These are phyloP conservation scores for Phenganax subtilis DNA, from an alignment of 92 coral and sea anemone genomes.

Conservation along the genomic window DNA sequence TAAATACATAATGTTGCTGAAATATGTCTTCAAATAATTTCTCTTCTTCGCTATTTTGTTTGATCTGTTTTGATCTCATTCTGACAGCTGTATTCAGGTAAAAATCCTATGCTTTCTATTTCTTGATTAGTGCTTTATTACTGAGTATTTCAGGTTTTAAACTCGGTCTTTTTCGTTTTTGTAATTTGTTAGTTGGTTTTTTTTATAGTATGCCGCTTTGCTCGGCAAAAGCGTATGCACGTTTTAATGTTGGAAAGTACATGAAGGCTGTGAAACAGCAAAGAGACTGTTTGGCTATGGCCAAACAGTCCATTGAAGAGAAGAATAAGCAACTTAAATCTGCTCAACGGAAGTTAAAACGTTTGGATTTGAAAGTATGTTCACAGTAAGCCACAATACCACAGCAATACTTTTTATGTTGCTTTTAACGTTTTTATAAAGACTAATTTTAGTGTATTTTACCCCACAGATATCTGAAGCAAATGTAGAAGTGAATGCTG, in stretches of 20 bases:
- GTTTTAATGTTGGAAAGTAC: constrained; percentile 2
- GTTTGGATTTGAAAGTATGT: neutral
- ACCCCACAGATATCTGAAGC: too few relatives aligned
- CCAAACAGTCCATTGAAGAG: neutral
- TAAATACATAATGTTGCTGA: neutral
- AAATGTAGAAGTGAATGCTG: constrained; percentile 32
- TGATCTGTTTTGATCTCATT: neutral
- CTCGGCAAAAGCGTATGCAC: neutral
- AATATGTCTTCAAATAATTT: constrained; percentile 6
- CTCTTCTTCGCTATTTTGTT: neutral
- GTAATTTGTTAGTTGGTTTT: neutral
- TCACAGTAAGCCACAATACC: too few relatives aligned
- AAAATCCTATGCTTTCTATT: neutral
- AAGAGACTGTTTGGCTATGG: constrained; percentile 3
- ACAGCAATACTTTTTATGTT: neutral
- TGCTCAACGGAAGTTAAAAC: neutral
- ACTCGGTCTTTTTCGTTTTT: neutral
- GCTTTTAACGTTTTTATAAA: neutral
- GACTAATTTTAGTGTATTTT: neutral
- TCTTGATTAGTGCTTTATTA: neutral
- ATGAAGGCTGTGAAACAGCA: neutral
- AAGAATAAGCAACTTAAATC: neutral
- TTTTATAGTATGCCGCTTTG: neutral
- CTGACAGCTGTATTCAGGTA: neutral
- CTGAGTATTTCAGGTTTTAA: neutral